A percentile compares a stretch with the other conserved stretches of the same genome.
phyloP scores from a whole-genome alignment of 2,888 invertebrate genomes.

The Seira musarum region DNA sequence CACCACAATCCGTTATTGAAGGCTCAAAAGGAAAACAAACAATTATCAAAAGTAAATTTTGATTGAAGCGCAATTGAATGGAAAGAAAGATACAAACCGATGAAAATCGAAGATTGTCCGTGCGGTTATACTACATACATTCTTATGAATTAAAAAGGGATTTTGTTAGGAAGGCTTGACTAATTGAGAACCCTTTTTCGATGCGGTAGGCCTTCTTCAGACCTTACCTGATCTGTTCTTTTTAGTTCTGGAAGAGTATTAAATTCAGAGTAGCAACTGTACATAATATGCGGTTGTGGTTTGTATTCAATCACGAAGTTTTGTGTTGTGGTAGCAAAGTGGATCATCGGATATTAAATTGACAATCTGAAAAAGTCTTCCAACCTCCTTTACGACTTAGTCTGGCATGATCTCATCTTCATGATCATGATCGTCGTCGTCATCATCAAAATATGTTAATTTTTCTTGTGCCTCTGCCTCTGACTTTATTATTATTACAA shows the following conservation, averaged over 20 bases:
- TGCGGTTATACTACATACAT: background rate
- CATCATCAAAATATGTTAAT: background rate
- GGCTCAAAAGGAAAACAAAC: background rate
- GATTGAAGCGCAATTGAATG: too few species aligned
- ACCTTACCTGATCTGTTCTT: too few species aligned
- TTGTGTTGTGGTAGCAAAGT: background rate
- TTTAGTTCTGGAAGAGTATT: too few species aligned
- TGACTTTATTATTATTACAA: background rate
- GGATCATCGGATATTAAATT: background rate
- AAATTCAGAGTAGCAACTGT: too few species aligned
- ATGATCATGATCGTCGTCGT: background rate
- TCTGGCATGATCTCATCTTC: background rate
- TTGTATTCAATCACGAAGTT: background rate
- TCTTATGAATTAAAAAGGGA: background rate
- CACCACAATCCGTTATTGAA: background rate
- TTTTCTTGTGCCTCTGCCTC: background rate
- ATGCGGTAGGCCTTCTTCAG: slow-evolving; percentile 51
- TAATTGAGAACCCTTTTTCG: slow-evolving; percentile 16
- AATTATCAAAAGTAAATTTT: slow-evolving; percentile 1
- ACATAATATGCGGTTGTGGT: background rate
- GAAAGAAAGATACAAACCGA: too few species aligned
- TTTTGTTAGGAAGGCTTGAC: background rate
- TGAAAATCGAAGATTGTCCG: slow-evolving; percentile 45
- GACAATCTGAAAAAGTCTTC: background rate
- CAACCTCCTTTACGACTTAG: background rate